Evolutionary conservation across 2,113 vertebrate genomes (phyloP).

Genomic region (Nerophis ophidion): DNA sequence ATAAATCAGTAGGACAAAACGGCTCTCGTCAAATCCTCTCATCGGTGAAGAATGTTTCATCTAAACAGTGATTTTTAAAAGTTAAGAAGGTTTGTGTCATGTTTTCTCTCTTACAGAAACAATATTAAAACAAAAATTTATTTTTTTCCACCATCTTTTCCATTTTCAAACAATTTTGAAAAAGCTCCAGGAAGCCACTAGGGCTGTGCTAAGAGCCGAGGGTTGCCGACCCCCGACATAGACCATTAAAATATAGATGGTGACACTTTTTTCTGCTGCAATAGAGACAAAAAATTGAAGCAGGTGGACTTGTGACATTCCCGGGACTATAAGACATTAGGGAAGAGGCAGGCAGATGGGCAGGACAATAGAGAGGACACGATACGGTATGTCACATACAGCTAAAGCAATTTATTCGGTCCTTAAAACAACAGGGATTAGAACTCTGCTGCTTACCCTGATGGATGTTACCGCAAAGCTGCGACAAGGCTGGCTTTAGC

Average conservation of each 20-base stretch:
- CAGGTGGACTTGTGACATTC: background rate
- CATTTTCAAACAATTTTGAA: too few species aligned
- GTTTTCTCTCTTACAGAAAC: too few species aligned
- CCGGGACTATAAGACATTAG: background rate
- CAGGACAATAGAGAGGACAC: conserved; percentile 3
- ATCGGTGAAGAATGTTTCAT: too few species aligned
- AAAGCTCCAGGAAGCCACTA: too few species aligned
- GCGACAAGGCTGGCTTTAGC: background rate
- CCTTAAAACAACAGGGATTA: conserved; percentile 5
- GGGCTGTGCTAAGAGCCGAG: too few species aligned
- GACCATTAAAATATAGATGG: background rate
- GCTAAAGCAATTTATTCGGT: background rate
- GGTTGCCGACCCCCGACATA: too few species aligned
- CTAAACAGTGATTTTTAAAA: too few species aligned
- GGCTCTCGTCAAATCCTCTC: too few species aligned
- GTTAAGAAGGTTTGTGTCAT: too few species aligned
- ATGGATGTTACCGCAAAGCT: conserved; percentile 8
- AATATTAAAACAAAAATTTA: too few species aligned
- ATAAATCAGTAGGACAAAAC: too few species aligned
- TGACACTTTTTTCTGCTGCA: background rate
- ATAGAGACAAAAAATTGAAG: background rate
- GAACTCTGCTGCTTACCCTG: conserved; percentile 7
- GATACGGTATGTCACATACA: conserved; percentile 1
- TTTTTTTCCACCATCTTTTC: too few species aligned
- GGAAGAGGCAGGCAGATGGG: conserved; percentile 9